phyloP scores from a whole-genome alignment of 1,140 invertebrate genomes.

The Triops cancriformis region DNA sequence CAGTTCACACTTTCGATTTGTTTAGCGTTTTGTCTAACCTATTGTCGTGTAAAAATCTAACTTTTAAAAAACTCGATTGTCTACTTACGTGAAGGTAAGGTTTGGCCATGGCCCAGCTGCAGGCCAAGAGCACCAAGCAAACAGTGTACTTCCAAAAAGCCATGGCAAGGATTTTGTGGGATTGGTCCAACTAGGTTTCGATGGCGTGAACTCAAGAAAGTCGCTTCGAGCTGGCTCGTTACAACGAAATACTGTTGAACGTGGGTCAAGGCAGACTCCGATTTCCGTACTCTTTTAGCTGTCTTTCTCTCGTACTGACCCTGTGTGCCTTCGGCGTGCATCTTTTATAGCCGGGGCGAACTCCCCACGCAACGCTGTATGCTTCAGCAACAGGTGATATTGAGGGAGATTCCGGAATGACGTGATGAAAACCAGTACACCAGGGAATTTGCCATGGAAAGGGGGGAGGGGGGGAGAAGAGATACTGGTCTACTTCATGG shows the following conservation, averaged over 20 bases:
- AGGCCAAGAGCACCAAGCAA: not conserved
- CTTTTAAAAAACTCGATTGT: too few species aligned
- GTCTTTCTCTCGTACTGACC: not conserved
- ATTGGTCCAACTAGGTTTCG: not conserved
- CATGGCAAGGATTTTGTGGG: not conserved
- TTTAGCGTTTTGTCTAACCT: too few species aligned
- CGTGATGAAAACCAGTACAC: conserved; percentile 10
- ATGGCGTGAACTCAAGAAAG: not conserved
- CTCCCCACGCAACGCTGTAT: conserved; percentile 7
- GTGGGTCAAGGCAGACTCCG: not conserved
- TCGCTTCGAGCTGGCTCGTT: not conserved
- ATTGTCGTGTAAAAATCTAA: too few species aligned
- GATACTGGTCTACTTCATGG: conserved; percentile 9
- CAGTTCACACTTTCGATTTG: too few species aligned
- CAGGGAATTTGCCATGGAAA: not conserved
- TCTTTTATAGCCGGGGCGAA: not conserved
- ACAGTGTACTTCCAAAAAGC: not conserved
- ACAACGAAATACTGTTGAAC: not conserved
- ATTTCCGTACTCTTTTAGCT: not conserved
- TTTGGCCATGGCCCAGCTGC: not conserved
- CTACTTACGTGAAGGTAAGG: not conserved
- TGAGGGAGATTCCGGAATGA: not conserved
- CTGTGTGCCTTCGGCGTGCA: not conserved
- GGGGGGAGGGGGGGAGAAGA: not conserved
- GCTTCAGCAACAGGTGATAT: conserved; percentile 1